These are phyloP conservation scores for Gadopsis marmoratus DNA, from an alignment of 2,797 vertebrate genomes.

Conservation along the genomic window DNA sequence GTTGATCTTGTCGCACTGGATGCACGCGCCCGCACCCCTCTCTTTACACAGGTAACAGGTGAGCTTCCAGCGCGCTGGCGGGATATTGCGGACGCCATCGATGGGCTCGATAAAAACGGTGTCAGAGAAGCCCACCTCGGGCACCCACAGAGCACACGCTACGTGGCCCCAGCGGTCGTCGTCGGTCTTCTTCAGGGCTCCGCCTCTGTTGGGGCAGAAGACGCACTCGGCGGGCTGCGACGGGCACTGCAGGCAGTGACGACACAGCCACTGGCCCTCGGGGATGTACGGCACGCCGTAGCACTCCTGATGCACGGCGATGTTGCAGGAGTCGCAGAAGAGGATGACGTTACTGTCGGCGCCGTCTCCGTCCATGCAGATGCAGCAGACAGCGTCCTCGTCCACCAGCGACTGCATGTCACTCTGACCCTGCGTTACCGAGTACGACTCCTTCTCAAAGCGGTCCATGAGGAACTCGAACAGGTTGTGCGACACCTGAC, in stretches of 20 bases:
- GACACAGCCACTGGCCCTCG: constrained; percentile 98
- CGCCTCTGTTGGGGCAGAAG: constrained; percentile 97
- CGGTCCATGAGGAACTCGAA: constrained; percentile 99
- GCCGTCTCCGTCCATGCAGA: constrained; percentile 98
- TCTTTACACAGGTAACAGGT: constrained; percentile 99
- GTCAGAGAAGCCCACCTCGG: constrained; percentile 98
- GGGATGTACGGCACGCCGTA: constrained; percentile 98
- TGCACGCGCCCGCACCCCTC: constrained; percentile 95
- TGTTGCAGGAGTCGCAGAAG: constrained; percentile 97
- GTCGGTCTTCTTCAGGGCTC: constrained; percentile 97
- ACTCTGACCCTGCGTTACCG: constrained; percentile 90
- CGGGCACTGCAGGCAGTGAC: constrained; percentile 94
- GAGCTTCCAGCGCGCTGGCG: constrained; percentile 96
- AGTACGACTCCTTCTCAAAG: constrained; percentile 96
- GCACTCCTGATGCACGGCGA: constrained; percentile 98
- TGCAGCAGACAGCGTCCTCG: constrained; percentile 97
- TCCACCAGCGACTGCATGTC: constrained; percentile 93
- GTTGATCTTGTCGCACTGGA: constrained; percentile 98
- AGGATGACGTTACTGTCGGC: constrained; percentile 98
- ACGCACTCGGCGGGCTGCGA: constrained; percentile 91
- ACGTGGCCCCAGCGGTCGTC: constrained; percentile 98
- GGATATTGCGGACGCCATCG: constrained; percentile 96
- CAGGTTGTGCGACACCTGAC: constrained; percentile 94
- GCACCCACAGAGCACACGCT: constrained; percentile 97
- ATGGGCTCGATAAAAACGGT: constrained; percentile 98